phyloP scores from a whole-genome alignment of 2,888 invertebrate genomes.

The Hololepta plana region DNA sequence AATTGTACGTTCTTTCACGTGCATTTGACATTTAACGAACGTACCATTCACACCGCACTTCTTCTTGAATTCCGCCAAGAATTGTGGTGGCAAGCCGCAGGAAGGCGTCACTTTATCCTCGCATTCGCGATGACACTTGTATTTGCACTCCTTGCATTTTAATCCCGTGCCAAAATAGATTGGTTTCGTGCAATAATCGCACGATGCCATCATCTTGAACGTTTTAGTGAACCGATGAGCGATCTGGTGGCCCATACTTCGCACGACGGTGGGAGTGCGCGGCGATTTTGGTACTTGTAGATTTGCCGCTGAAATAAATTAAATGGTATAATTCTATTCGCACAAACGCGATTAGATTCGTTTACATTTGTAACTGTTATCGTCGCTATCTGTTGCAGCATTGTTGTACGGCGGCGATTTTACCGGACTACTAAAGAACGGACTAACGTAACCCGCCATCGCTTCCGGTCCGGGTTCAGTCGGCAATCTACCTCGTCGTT shows the following conservation, averaged over 20 bases:
- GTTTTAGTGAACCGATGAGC: slow-evolving; percentile 80
- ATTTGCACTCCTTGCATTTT: slow-evolving; percentile 92
- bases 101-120: slow-evolving; percentile 82
- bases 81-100: slow-evolving; percentile 76
- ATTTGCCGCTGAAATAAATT: slow-evolving; percentile 22
- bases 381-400: slow-evolving; percentile 28
- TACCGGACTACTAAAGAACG: slow-evolving; percentile 34
- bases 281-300: slow-evolving; percentile 42
- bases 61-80: slow-evolving; percentile 40
- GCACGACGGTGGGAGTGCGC: slow-evolving; percentile 30
- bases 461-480: slow-evolving; percentile 40
- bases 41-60: no score
- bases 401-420: slow-evolving; percentile 38
- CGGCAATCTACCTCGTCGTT: slow-evolving; percentile 33
- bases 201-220: slow-evolving; percentile 75
- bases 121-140: slow-evolving; percentile 76
- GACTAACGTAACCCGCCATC: slow-evolving; percentile 27
- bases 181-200: slow-evolving; percentile 61
- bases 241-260: slow-evolving; percentile 76
- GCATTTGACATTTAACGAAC: no score
- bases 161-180: slow-evolving; percentile 50
- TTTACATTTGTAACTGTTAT: slow-evolving; percentile 31
- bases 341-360: slow-evolving; percentile 8
- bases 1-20: no score
- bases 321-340: neutral